These are phyloP conservation scores for Dasyprocta punctata DNA, from an alignment of 2,113 vertebrate genomes.

Conservation along the genomic window DNA sequence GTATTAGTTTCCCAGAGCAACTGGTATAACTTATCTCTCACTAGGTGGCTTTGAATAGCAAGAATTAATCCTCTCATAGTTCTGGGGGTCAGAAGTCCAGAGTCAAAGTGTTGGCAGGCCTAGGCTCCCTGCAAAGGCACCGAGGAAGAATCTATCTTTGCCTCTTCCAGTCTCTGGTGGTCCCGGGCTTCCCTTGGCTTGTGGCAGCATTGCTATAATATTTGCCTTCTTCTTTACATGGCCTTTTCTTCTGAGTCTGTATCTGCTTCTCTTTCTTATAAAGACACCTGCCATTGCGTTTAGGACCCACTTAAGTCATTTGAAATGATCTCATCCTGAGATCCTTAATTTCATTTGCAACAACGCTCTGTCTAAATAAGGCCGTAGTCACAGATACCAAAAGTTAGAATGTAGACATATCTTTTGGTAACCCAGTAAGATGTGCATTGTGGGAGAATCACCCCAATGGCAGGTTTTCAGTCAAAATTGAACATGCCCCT, in stretches of 20 bases:
- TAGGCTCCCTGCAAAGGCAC: neutral
- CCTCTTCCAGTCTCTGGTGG: neutral
- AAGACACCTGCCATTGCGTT: neutral
- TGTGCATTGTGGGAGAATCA: neutral
- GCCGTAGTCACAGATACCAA: neutral
- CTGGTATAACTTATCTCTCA: neutral
- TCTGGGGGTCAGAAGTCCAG: neutral
- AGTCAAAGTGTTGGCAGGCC: neutral
- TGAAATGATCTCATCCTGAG: neutral
- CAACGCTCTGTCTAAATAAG: neutral
- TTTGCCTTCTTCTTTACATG: neutral
- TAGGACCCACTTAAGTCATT: too few relatives aligned
- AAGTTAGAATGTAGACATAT: neutral
- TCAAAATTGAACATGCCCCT: neutral
- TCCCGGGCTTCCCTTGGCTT: neutral
- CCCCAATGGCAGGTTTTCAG: neutral
- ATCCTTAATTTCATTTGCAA: neutral
- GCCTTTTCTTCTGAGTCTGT: neutral
- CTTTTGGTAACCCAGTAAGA: neutral
- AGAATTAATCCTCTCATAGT: neutral
- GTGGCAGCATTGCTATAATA: rapidly evolving
- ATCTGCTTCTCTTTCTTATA: neutral
- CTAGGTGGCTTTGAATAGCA: neutral
- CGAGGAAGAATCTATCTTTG: too few relatives aligned
- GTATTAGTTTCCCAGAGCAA: rapidly evolving